Base-by-base conservation (phyloP, 2,888 invertebrate species). In the Cheilosia scutellata region DNA sequence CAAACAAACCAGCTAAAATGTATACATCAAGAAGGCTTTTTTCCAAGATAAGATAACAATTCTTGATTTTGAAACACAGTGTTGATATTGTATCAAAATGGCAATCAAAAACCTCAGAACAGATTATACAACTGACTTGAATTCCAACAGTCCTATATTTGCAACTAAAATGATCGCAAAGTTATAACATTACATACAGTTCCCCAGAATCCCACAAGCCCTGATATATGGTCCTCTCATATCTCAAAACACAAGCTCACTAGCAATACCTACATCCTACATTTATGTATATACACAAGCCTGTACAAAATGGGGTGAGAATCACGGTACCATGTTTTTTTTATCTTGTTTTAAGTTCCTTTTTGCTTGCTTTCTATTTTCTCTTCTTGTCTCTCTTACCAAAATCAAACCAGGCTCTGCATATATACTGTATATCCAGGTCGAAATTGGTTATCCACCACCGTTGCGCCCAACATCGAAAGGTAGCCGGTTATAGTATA, bases 361-460 rank as follows among this genome's bases (percentile, higher is more conserved):
- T 72, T 47, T 31, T 55, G 25, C 29, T 47, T 33, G 11, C 9
- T 65, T 55, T 37, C 49, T 31, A 4, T 44, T 60, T 25, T 29
- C 29, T 0, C 1, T 9, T 75, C 16, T 20, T 20, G n/a, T 20
- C n/a, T 57, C 42, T 55, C 31, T 2, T 40, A 13, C 31, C 55
- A 49, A 68, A 74, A 74, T 47, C 47, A 80, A 70, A 76, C 47
- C 60, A 62, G 62, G 29, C 63, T 42, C 51, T 49, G 31, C 20
- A 20, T 20, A 20, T 20, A 20, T 20, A 20, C 31, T 37, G 11
- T 20, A 68, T 25, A 74, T 65, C 47, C 66, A 57, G 71, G 51
- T 70, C 68, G 40, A 79, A 84, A 79, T 68, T 75, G 83, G 80
- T 72, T 80, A 76, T 82, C 71, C 72, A 82, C 71, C 72, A 82